Evolutionary conservation across 2,113 vertebrate genomes (phyloP), one percentile per base, ranked within the genome.

Genomic region (Cyanoramphus novaezelandiae): DNA sequence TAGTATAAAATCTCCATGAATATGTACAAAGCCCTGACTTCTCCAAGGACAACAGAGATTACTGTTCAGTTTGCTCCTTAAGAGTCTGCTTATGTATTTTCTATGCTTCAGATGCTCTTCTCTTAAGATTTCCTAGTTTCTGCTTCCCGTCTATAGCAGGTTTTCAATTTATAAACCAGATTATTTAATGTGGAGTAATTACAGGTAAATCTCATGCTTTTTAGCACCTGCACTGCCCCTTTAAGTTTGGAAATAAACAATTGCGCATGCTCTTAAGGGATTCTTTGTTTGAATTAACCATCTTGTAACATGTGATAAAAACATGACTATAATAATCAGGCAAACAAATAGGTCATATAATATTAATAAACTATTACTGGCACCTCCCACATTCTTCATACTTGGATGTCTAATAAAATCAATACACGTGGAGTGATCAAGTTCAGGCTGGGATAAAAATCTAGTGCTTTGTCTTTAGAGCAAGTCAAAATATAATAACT

Each of bases 351-450:
- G 68, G 81, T 44, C 59, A 74, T 84, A 91, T 64, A 88, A 71
- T 78, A 83, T 83, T 95, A 91, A 92, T 86, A 91, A 95, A 88
- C 28, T 68, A 43, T 75, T 88, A 76, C 19, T 91, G 44, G 7
- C 19, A 57, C 76, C 78, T 75, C 57, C 63, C 39, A 79, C 65
- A 69, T 91, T 79, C 52, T 93, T 96, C 74, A 75, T 47, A 89
- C 27, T 92, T 89, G 81, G 19, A 25, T 94, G 80, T 90, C 83
- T 84, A 91, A 94, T 81, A 37, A 95, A 95, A 96, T 89, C 93
- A 89, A 95, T 94, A 82, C 11, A 49, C 59, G 57, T 6, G 39
- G 55, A 84, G 47, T 85, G 39, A 82, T 81, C 77, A 65, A 79
- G 88, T 71, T 92, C 96, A 79, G 43, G 7, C 8, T 60, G 23